phyloP scores from a whole-genome alignment of 2,797 vertebrate species.

The Trematomus bernacchii region DNA sequence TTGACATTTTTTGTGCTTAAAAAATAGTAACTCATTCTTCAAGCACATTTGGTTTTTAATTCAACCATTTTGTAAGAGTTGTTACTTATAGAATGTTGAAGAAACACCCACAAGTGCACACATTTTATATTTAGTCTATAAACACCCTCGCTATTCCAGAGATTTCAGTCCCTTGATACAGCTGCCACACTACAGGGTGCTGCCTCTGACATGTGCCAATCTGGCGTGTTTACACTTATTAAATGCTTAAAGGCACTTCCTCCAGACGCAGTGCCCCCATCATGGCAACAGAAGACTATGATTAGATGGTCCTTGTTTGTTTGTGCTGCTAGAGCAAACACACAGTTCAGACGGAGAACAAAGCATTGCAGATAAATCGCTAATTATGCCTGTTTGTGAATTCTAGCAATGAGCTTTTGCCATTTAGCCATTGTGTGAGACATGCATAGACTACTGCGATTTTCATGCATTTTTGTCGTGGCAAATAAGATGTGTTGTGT shows the following conservation, averaged over 20 bases:
- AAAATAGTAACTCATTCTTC: no score
- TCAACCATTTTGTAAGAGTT: not conserved
- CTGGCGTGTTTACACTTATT: conserved; percentile 58
- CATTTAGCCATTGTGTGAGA: conserved; percentile 37
- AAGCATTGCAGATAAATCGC: conserved; percentile 7
- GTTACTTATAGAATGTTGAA: not conserved
- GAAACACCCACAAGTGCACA: not conserved
- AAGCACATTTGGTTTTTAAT: not conserved
- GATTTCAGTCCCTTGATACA: not conserved
- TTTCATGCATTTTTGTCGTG: not conserved
- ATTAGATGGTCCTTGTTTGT: conserved; percentile 62
- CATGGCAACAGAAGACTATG: conserved; percentile 42
- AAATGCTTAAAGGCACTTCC: conserved; percentile 61
- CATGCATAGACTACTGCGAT: conserved; percentile 2
- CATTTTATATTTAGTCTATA: not conserved
- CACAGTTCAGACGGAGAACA: conserved; percentile 29
- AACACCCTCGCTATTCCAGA: not conserved
- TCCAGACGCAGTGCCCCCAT: conserved; percentile 15
- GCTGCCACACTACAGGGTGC: conserved; percentile 25
- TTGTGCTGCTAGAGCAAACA: conserved; percentile 50
- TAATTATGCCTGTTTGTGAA: conserved; percentile 62
- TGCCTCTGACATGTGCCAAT: conserved; percentile 56
- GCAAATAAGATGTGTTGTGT: not conserved
- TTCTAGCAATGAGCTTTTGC: conserved; percentile 37
- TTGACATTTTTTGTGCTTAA: no score